Base-by-base conservation (phyloP, 2,888 invertebrate species). In the Geophilus truncorum region DNA sequence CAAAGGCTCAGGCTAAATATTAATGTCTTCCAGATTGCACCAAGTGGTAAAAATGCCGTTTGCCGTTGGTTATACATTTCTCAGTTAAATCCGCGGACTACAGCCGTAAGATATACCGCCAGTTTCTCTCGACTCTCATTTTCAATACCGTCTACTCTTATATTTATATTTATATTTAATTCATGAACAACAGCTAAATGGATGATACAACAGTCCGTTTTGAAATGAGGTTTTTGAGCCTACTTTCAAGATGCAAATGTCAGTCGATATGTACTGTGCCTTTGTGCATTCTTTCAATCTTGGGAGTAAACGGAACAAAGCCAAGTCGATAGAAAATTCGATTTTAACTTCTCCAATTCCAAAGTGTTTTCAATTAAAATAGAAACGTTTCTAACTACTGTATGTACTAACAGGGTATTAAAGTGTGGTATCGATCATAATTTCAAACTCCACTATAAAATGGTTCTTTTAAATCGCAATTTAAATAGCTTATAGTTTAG, bases 241-340 rank as follows among this genome's bases (percentile, higher is more conserved):
- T 21, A 57, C 57, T 57, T 57, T 57, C 57, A 57, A 57, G 57
- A 62, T 62, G 62, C 62, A 62, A 62, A 62, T 62, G n/a, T 45
- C 45, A 15, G 12, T 12, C 36, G 15, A 40, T 40, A 9, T 9
- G n/a, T n/a, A n/a, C n/a, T n/a, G n/a, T n/a, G 32, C 32, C 32
- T 32, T 32, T 6, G 9, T 32, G 4, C 32, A 32, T 32, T 32
- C 32, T 32, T 32, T n/a, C n/a, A n/a, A n/a, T n/a, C n/a, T n/a
- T n/a, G n/a, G n/a, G n/a, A n/a, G n/a, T n/a, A n/a, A n/a, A n/a
- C n/a, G n/a, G n/a, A n/a, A n/a, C n/a, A n/a, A n/a, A n/a, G n/a
- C n/a, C n/a, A n/a, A n/a, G n/a, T n/a, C n/a, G n/a, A n/a, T n/a
- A n/a, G n/a, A n/a, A n/a, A n/a, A n/a, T n/a, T n/a, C n/a, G n/a